phyloP scores from a whole-genome alignment of 1,140 invertebrate genomes.

The Drosophila baimaii region DNA sequence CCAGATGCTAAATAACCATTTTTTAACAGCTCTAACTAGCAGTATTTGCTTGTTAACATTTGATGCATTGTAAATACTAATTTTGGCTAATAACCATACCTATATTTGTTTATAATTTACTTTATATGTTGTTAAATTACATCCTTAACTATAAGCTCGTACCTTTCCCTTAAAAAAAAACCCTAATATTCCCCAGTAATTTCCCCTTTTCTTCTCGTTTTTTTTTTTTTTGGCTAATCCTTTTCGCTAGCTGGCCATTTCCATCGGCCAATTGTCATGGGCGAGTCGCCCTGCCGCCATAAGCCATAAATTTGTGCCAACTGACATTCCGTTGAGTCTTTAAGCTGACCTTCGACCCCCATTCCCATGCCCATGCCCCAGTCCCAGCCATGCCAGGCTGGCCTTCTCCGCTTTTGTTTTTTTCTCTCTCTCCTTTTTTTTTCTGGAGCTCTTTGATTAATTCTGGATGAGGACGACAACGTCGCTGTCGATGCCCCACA shows the following conservation, averaged over 20 bases:
- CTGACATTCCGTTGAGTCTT: constrained; percentile 37
- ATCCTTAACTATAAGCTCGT: background rate
- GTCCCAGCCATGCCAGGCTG: background rate
- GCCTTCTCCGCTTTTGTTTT: background rate
- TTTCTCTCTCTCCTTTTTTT: background rate
- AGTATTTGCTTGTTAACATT: too few species aligned
- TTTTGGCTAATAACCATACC: too few species aligned
- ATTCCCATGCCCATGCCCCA: background rate
- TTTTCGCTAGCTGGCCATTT: constrained; percentile 18
- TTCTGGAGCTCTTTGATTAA: constrained; percentile 37
- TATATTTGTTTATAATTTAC: too few species aligned
- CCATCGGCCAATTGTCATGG: constrained; percentile 34
- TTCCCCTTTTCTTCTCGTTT: constrained; percentile 5
- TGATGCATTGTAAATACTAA: too few species aligned
- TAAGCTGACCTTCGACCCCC: constrained; percentile 47
- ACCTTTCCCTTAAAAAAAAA: background rate
- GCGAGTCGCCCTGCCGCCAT: constrained; percentile 6
- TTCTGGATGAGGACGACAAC: constrained; percentile 37
- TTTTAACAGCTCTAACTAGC: too few species aligned
- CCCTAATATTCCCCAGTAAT: background rate
- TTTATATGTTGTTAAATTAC: background rate
- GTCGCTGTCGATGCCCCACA: constrained; percentile 41
- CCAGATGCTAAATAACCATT: too few species aligned
- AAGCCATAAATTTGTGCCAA: constrained; percentile 45
- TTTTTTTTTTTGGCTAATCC: constrained; percentile 1